A percentile compares a stretch with the other conserved stretches of the same genome.
Evolutionary conservation across 2,113 vertebrate genomes (phyloP).

Genomic region (Guaruba guarouba): DNA sequence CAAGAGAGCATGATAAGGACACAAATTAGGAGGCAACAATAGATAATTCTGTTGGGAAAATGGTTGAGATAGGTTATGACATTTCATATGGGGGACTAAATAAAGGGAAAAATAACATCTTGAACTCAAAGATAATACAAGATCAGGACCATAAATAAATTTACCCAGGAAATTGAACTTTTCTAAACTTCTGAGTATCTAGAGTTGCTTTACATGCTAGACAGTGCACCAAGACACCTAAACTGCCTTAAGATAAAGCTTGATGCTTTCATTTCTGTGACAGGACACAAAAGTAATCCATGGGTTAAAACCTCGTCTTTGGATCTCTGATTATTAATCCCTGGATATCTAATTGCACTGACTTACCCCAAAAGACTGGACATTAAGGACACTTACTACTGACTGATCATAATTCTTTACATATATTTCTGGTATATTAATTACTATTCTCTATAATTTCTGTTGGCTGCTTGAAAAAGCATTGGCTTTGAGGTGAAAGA

Average conservation of each 20-base stretch:
- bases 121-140: neutral
- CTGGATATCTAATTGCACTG: neutral
- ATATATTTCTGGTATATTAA: neutral
- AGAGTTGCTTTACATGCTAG: neutral
- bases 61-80: neutral
- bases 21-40: neutral
- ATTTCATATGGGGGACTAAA: neutral
- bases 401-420: neutral
- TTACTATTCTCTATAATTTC: neutral
- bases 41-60: neutral
- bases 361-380: neutral
- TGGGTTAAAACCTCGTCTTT: neutral
- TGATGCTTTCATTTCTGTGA: neutral
- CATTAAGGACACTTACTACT: neutral
- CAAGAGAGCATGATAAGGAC: rapidly evolving
- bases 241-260: neutral
- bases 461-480: neutral
- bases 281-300: neutral
- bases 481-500: neutral
- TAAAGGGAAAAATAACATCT: neutral
- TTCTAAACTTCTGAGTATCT: neutral
- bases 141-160: neutral
- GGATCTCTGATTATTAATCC: neutral
- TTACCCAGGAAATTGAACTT: neutral
- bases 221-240: neutral